These are phyloP conservation scores for Ectobius pallidus DNA, from an alignment of 2,888 invertebrate species.

Conservation along the genomic window DNA sequence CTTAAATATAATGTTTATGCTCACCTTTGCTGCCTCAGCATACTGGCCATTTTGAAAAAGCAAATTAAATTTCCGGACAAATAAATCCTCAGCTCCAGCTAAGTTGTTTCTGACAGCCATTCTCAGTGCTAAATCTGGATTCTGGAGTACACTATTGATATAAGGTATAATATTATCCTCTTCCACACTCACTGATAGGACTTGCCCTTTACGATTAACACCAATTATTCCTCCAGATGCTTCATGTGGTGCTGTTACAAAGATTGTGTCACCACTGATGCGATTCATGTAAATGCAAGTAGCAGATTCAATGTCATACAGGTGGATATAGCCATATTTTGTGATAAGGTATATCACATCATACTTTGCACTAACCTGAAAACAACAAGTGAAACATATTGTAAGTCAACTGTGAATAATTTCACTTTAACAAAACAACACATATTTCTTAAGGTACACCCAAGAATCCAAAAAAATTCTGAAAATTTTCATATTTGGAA, in stretches of 20 bases:
- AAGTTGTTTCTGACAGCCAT: slow-evolving; percentile 95
- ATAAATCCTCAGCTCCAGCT: slow-evolving; percentile 96
- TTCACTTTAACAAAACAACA: no score
- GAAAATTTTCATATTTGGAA: no score
- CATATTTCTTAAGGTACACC: no score
- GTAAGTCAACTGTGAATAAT: no score
- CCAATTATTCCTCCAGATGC: slow-evolving; percentile 96
- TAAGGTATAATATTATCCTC: slow-evolving; percentile 98
- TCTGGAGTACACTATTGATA: slow-evolving; percentile 93
- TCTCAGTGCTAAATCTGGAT: slow-evolving; percentile 93
- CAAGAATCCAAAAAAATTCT: no score
- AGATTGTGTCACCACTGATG: slow-evolving; percentile 97
- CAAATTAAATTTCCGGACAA: slow-evolving; percentile 96
- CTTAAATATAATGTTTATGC: no score
- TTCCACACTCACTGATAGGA: slow-evolving; percentile 97
- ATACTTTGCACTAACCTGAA: slow-evolving; percentile 86
- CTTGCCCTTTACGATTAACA: slow-evolving; percentile 58
- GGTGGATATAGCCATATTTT: slow-evolving; percentile 98
- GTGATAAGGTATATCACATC: slow-evolving; percentile 98
- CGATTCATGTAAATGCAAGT: slow-evolving; percentile 99
- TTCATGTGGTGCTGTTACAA: slow-evolving; percentile 97
- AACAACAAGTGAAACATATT: no score
- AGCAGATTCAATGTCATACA: slow-evolving; percentile 97
- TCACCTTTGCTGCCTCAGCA: slow-evolving; percentile 91
- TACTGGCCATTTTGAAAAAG: slow-evolving; percentile 95